Evolutionary conservation across 2,113 vertebrate genomes (phyloP), one percentile per base, ranked within the genome.

Genomic region (Bombycilla garrulus): DNA sequence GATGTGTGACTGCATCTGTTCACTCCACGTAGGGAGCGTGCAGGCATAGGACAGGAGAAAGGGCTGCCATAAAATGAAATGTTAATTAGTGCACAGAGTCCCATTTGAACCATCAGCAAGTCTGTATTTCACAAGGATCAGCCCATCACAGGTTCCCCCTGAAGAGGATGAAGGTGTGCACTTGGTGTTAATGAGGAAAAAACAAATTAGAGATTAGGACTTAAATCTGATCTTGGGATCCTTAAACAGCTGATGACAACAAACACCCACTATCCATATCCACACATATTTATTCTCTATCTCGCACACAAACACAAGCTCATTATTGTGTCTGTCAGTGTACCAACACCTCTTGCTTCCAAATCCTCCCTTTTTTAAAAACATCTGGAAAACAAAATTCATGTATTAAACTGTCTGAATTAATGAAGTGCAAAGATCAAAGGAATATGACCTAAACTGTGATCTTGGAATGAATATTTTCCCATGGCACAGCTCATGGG

Each of bases 1-100:
- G 86, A 60, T 83, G 94, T 96, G 95, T 92, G 96, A 57, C 73
- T 96, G 89, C 98, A 98, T 97, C 98, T 98, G 98, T 91, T 98
- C 97, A 5, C 88, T 65, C 57, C 89, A 93, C 91, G 90, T 50
- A 94, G 95, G 97, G 94, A 97, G 86, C 73, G 35, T 22, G 79
- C 92, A 94, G 80, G 78, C 58, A 85, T 57, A 96, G 97, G 96
- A 94, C 83, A 96, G 85, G 93, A 85, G 90, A 93, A 97, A 97
- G 96, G 95, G 88, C 95, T 97, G 94, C 96, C 92, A 57, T 98
- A 96, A 98, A 98, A 96, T 88, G 91, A 98, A 97, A 97, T 94
- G 96, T 97, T 96, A 97, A 96, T 97, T 92, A 95, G 95, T 64
- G 95, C 81, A 22, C 72, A 77, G 74, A 70, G 58, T 53, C 86